Percentiles rank a stretch among this genome's conserved stretches.
Evolutionary conservation across 2,113 vertebrate genomes (phyloP).

Genomic region (Sinocyclocheilus grahami): DNA sequence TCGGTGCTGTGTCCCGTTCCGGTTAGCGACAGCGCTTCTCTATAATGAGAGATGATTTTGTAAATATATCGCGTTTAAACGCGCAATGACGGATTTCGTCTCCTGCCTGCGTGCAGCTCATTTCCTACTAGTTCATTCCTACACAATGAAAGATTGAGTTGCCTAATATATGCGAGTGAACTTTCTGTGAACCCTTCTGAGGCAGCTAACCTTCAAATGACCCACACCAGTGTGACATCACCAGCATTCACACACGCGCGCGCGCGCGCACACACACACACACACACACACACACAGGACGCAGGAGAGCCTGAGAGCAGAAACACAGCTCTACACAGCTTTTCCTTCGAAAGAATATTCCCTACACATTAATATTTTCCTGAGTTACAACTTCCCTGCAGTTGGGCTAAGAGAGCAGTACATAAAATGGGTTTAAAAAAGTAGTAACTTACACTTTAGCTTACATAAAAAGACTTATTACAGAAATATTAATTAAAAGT

Average conservation of each 20-base stretch:
- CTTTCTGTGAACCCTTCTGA: conserved; percentile 97
- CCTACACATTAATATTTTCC: background rate
- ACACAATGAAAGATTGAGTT: conserved; percentile 96
- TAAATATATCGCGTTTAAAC: conserved; percentile 65
- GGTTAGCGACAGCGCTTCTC: conserved; percentile 13
- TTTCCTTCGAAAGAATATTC: conserved; percentile 13
- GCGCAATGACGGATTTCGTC: conserved; percentile 80
- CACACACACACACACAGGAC: conserved; percentile 53
- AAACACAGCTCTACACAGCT: background rate
- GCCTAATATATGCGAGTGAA: conserved; percentile 99
- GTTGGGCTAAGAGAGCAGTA: background rate
- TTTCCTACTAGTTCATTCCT: conserved; percentile 97
- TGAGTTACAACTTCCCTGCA: background rate
- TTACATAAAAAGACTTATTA: background rate
- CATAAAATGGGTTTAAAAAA: background rate
- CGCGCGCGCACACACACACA: background rate
- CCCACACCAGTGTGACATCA: conserved; percentile 95
- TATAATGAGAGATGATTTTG: conserved; percentile 38
- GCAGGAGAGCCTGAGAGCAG: conserved; percentile 41
- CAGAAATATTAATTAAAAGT: background rate
- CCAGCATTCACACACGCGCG: conserved; percentile 59
- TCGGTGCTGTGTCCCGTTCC: conserved; percentile 41
- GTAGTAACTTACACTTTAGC: background rate
- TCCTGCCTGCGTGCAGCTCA: conserved; percentile 88
- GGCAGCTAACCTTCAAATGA: conserved; percentile 99